Evolutionary conservation across 1,140 invertebrate genomes (phyloP), one percentile per base, ranked within the genome.

Genomic region (Philopotamus ludificatus): DNA sequence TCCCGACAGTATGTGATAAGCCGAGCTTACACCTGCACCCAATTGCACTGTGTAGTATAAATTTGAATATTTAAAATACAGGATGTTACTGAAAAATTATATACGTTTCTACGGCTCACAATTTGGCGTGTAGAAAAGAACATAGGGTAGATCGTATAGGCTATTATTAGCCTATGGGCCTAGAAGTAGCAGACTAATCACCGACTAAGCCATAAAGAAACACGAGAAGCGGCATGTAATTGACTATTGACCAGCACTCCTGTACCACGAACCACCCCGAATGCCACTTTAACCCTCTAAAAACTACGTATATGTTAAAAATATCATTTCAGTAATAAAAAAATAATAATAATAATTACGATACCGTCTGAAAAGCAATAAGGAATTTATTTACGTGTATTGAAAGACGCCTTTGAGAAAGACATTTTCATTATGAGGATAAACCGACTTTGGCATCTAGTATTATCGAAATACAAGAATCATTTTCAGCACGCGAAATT

Each of bases 141-240:
- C 4, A 34, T 34, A 34, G 28, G 28, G 28, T 34, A 34, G 28
- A 34, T 34, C 4, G 4, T 12, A 34, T 7, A 34, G 4, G 12
- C 28, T 34, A 34, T 34, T 34, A 34, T 34, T 34, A 49, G 45
- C 4, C 8, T 9, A 15, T 16, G 49, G n/a, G 49, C 9, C 3
- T 22, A 22, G 22, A 51, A 25, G 49, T 51, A 25, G 28, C 15
- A 18, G 26, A 58, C 25, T 34, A 58, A 42, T 58, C 28, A 58
- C 28, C 41, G 28, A 58, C 20, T 15, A 39, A 25, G 49, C 49
- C 49, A 51, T 51, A 51, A 58, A 12, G 54, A 58, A 58, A 58
- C 54, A 41, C 28, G 54, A 58, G 28, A 58, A 25, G 28, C 26
- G 54, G 26, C 54, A 20, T 10, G 54, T 58, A 58, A 58, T 58